Evolutionary conservation across 2,113 vertebrate species (phyloP), one percentile per base, ranked within the genome.

Genomic region (Scomber colias): DNA sequence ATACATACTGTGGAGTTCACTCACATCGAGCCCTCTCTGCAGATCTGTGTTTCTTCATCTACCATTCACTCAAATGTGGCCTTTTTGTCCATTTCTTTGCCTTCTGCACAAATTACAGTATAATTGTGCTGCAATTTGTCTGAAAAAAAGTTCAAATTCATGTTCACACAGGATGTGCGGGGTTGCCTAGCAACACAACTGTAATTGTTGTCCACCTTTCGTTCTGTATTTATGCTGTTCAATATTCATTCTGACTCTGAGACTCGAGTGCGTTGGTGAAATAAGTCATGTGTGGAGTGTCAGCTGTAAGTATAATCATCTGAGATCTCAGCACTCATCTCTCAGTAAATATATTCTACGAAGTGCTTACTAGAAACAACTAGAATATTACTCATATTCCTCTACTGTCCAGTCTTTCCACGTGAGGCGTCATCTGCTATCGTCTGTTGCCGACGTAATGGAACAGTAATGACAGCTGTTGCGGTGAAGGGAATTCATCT

Each of bases 51-150:
- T 70, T 80, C 65, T 50, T 40, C 35, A 21, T 51, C 15, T 30
- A 2, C 2, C 27, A 6, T 13, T 62, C 67, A 35, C 30, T 46
- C 13, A 61, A 61, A 65, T 76, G 56, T 66, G 65, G 24, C 60
- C 2, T 27, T 27, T 56, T 57, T 84, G 53, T 70, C 80, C 67
- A 45, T 66, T 84, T 68, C 75, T 72, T 89, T 64, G 66, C 30
- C 68, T 76, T 61, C 76, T 81, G 80, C 68, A 48, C 71, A 91
- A 92, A 91, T 90, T 89, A 71, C 78, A 78, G 51, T 15, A 78
- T 90, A 89, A 92, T 90, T 87, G 84, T 74, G 82, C 87, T 84
- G 86, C 83, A 85, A 79, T 93, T 89, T 90, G 84, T 79, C 76
- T 70, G 63, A 69, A 90, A 90, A 83, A 27, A 48, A 46, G 56